Evolutionary conservation across 2,113 vertebrate genomes (phyloP).

Genomic region (Perca schrenkii): DNA sequence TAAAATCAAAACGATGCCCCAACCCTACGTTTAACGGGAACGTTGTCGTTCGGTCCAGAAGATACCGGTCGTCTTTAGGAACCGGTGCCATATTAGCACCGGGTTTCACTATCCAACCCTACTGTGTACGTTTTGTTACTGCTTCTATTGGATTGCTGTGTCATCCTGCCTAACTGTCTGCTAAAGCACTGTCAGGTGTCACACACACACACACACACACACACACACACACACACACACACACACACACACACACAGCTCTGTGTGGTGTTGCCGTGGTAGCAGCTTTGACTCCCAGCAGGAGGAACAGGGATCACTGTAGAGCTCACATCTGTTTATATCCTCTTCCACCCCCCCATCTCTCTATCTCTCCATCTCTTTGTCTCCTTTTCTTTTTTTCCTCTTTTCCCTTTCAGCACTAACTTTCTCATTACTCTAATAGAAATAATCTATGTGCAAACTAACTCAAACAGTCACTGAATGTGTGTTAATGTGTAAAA

Average conservation of each 20-base stretch:
- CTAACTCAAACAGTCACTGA: too few species aligned
- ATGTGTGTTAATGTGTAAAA: too few species aligned
- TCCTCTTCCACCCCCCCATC: background rate
- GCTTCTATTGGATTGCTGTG: constrained; percentile 7
- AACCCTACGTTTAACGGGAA: too few species aligned
- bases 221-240: constrained; percentile 10
- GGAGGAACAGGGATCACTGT: constrained; percentile 40
- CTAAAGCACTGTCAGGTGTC: constrained; percentile 7
- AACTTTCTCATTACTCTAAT: background rate
- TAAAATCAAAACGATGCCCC: too few species aligned
- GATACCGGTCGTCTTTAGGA: too few species aligned
- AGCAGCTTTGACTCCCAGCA: constrained; percentile 35
- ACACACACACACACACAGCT: background rate
- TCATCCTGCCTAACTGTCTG: constrained; percentile 19
- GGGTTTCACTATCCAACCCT: too few species aligned
- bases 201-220: constrained; percentile 12
- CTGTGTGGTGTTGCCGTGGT: constrained; percentile 12
- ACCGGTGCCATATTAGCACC: too few species aligned
- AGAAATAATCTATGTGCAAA: too few species aligned
- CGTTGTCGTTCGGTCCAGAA: too few species aligned
- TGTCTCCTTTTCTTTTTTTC: background rate
- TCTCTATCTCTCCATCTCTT: background rate
- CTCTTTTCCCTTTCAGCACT: background rate
- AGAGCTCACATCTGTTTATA: constrained; percentile 54
- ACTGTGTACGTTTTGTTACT: background rate